phyloP scores from a whole-genome alignment of 1,140 invertebrate species.

The Anoplophora glabripennis region DNA sequence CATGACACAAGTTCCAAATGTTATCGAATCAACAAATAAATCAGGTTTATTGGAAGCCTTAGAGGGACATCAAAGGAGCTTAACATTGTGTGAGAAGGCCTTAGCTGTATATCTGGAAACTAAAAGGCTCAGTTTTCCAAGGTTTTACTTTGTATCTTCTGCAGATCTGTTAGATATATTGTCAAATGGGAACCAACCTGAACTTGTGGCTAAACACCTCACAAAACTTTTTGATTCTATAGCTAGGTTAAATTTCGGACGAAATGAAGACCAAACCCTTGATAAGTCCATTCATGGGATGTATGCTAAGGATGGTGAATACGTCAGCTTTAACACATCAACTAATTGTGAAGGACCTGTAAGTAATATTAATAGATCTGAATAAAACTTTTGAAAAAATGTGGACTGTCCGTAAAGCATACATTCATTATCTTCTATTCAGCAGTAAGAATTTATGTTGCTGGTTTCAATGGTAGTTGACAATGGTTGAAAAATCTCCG shows the following conservation, averaged over 20 bases:
- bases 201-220: slow-evolving; percentile 81
- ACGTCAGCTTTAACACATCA: slow-evolving; percentile 72
- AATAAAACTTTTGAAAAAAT: no score
- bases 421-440: no score
- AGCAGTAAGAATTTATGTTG: no score
- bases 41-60: slow-evolving; percentile 73
- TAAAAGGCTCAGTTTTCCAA: slow-evolving; percentile 93
- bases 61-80: slow-evolving; percentile 78
- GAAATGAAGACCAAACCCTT: slow-evolving; percentile 47
- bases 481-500: no score
- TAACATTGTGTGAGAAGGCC: slow-evolving; percentile 95
- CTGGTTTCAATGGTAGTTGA: no score
- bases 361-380: no score
- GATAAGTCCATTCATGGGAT: slow-evolving; percentile 71
- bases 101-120: slow-evolving; percentile 96
- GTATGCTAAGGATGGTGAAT: slow-evolving; percentile 94
- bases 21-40: slow-evolving; percentile 86
- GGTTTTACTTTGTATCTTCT: slow-evolving; percentile 98
- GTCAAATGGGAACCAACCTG: slow-evolving; percentile 92
- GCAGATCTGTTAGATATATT: slow-evolving; percentile 93
- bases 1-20: slow-evolving; percentile 78
- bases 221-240: slow-evolving; percentile 97
- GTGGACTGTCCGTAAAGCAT: no score
- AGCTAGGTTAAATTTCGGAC: slow-evolving; percentile 77
- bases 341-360: slow-evolving; percentile 79